Conservation (phyloP, 92 coral and sea anemone genomes). For the Scolanthus callimorphus region DNA sequence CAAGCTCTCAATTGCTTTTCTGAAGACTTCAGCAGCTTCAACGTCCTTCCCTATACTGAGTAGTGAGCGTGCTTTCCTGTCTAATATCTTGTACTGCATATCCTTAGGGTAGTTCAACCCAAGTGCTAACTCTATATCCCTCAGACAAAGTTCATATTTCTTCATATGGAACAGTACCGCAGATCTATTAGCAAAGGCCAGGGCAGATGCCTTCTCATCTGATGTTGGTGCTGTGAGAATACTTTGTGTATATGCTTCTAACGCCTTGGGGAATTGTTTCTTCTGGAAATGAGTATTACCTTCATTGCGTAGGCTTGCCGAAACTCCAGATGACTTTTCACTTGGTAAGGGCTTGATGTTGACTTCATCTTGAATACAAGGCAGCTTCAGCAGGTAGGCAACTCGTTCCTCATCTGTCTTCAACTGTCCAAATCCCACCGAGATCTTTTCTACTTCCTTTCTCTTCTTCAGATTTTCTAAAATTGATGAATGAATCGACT, state of each 20-base stretch:
- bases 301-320: constrained; percentile 56
- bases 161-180: constrained; percentile 73
- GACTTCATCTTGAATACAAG: constrained; percentile 53
- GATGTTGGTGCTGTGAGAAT: constrained; percentile 55
- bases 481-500: constrained; percentile 6
- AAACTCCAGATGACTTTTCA: constrained; percentile 52
- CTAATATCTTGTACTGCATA: constrained; percentile 65
- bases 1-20: constrained; percentile 45
- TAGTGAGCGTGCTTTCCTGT: constrained; percentile 76
- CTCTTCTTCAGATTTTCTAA: constrained; percentile 40
- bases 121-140: constrained; percentile 68
- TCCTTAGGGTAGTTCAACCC: constrained; percentile 61
- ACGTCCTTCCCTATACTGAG: constrained; percentile 27
- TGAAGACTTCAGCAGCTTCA: constrained; percentile 45
- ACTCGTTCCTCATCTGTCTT: constrained; percentile 73
- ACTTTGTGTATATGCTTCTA: constrained; percentile 65
- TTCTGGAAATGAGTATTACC: constrained; percentile 77
- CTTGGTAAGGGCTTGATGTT: constrained; percentile 37
- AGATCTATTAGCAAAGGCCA: constrained; percentile 92
- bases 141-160: constrained; percentile 51
- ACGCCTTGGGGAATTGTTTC: constrained; percentile 46
- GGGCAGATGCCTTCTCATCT: constrained; percentile 52
- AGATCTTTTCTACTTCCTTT: constrained; percentile 47
- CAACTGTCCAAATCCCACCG: constrained; percentile 62
- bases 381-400: constrained; percentile 50